Percentiles rank a stretch among this genome's conserved stretches.
Conservation (phyloP, 2,113 vertebrate species). For the Anhinga rufa region DNA sequence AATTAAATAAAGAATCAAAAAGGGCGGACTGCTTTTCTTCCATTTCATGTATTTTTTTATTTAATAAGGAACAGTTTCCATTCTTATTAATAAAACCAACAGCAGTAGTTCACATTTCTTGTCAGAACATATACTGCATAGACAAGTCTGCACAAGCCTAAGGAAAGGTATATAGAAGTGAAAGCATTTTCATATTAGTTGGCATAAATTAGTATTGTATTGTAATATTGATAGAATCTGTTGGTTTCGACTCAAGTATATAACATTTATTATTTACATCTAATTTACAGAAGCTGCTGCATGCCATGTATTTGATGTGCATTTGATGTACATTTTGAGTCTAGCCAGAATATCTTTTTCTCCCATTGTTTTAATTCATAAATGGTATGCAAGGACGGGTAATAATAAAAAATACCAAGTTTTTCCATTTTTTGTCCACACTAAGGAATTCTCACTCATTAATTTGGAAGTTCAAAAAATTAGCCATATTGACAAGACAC, state of each 20-base stretch:
- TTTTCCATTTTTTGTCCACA: background rate
- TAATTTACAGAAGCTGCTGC: background rate
- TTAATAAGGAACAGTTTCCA: background rate
- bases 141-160: background rate
- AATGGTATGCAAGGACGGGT: background rate
- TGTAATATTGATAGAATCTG: background rate
- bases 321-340: background rate
- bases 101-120: background rate
- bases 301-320: background rate
- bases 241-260: background rate
- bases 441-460: background rate
- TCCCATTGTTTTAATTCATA: background rate
- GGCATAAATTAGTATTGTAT: background rate
- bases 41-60: background rate
- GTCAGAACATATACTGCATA: background rate
- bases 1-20: background rate
- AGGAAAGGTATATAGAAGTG: background rate
- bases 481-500: background rate
- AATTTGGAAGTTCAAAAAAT: background rate
- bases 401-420: background rate
- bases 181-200: background rate
- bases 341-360: background rate
- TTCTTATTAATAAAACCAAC: background rate
- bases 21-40: background rate
- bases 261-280: background rate